phyloP scores from a whole-genome alignment of 2,797 vertebrate genomes.

The Perodicticus potto region DNA sequence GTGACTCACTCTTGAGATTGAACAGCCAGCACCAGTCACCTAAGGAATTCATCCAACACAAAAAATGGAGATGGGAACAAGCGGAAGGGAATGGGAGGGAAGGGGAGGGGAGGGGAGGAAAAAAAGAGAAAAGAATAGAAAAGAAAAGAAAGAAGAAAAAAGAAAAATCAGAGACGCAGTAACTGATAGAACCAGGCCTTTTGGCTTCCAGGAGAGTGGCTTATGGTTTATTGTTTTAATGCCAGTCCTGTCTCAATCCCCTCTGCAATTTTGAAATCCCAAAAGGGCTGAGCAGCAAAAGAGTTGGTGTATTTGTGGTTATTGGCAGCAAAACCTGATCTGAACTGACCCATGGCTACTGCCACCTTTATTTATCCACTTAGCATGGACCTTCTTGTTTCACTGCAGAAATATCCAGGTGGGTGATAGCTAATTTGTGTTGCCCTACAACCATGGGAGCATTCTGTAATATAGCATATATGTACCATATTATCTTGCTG shows the following conservation, averaged over 20 bases:
- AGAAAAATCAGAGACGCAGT: not conserved
- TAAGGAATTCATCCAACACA: not conserved
- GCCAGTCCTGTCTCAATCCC: too few species aligned
- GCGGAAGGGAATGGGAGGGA: too few species aligned
- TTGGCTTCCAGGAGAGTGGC: not conserved
- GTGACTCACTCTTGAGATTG: too few species aligned
- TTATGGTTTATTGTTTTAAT: not conserved
- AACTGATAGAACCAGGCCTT: not conserved
- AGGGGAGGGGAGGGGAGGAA: too few species aligned
- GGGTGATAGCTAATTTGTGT: not conserved
- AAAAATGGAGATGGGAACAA: not conserved
- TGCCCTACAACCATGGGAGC: not conserved
- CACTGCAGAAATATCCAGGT: not conserved
- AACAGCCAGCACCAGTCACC: not conserved
- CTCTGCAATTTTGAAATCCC: not conserved
- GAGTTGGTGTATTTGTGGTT: not conserved
- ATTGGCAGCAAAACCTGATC: not conserved
- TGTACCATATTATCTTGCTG: not conserved
- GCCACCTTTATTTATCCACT: not conserved
- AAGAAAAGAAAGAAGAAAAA: not conserved
- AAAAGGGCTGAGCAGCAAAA: not conserved
- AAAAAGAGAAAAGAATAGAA: too few species aligned
- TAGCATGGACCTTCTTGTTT: not conserved
- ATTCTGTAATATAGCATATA: not conserved
- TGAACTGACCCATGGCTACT: not conserved